Conservation (phyloP, 2,797 vertebrate genomes). For the Eospalax fontanierii region DNA sequence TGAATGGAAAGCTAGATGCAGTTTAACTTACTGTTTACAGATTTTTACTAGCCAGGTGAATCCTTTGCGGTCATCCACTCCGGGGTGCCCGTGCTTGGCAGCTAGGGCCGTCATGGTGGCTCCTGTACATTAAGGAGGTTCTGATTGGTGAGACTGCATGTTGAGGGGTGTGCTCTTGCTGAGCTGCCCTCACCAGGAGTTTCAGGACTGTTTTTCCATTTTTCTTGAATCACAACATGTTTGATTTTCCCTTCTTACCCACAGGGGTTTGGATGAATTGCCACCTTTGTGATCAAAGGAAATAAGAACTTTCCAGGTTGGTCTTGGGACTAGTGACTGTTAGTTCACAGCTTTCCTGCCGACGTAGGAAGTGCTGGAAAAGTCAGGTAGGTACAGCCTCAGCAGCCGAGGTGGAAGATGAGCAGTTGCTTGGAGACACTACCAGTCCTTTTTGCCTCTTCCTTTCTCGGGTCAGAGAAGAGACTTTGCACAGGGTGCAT, state of each 20-base stretch:
- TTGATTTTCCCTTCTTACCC: not conserved
- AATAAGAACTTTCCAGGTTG: not conserved
- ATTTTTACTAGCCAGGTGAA: not conserved
- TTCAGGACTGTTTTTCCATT: not conserved
- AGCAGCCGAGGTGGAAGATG: not conserved
- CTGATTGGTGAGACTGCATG: not conserved
- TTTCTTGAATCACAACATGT: not conserved
- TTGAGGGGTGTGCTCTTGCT: too few relatives aligned
- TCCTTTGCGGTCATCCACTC: not conserved
- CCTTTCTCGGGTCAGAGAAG: slow-evolving; percentile 42
- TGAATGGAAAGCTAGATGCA: not conserved
- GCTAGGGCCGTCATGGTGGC: not conserved
- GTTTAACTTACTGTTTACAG: not conserved
- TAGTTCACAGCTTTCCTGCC: not conserved
- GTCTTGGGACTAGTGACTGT: not conserved
- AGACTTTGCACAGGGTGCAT: not conserved
- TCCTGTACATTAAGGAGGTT: not conserved
- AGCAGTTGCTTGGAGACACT: not conserved
- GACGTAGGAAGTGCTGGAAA: not conserved
- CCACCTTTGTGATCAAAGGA: not conserved
- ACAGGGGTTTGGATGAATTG: not conserved
- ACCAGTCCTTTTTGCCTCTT: not conserved
- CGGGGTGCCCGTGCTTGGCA: not conserved
- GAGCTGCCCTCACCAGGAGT: too few relatives aligned
- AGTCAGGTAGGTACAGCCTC: not conserved